A percentile compares a stretch with the other conserved stretches of the same genome.
phyloP scores from a whole-genome alignment of 2,888 invertebrate species.

The Mechanitis mazaeus region DNA sequence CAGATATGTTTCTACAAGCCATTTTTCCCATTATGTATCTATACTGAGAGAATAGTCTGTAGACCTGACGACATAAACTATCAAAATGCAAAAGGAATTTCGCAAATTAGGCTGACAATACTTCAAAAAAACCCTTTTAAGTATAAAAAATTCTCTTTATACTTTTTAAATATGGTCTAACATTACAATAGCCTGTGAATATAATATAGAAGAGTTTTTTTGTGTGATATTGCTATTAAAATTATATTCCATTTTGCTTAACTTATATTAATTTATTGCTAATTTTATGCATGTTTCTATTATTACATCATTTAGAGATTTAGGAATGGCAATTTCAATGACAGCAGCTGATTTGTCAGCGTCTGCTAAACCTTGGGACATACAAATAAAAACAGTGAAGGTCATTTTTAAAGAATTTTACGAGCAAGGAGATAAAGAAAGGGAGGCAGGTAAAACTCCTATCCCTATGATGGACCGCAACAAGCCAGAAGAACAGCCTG shows the following conservation, averaged over 20 bases:
- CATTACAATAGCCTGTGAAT: too few species aligned
- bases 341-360: conserved; percentile 90
- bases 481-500: conserved; percentile 83
- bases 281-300: conserved; percentile 26
- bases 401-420: conserved; percentile 91
- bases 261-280: background rate
- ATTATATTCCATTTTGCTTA: background rate
- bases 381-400: conserved; percentile 86
- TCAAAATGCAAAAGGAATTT: too few species aligned
- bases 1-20: too few species aligned
- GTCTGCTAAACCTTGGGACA: conserved; percentile 89
- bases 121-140: too few species aligned
- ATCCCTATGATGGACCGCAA: conserved; percentile 89
- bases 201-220: background rate
- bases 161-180: too few species aligned
- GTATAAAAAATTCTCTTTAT: too few species aligned
- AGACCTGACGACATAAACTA: too few species aligned
- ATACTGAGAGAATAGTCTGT: too few species aligned
- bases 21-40: too few species aligned
- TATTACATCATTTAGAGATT: conserved; percentile 52
- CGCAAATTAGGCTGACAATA: too few species aligned
- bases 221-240: background rate
- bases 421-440: conserved; percentile 85
- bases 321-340: conserved; percentile 87
- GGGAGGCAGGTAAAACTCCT: conserved; percentile 80